Base-by-base conservation (phyloP, 2,888 invertebrate genomes). In the Pristionchus maxplancki region DNA sequence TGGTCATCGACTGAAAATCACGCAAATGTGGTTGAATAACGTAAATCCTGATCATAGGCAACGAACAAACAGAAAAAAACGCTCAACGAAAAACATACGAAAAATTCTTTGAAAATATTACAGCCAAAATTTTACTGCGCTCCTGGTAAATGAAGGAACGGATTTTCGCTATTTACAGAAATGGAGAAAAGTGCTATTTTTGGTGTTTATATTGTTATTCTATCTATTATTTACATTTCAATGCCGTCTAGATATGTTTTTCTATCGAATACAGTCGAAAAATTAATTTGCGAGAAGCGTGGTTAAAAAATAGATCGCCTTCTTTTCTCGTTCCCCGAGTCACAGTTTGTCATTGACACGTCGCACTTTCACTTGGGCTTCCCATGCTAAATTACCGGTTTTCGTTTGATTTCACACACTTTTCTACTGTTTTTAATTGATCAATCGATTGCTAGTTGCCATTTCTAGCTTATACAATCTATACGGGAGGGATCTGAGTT, bases 351-450 rank as follows among this genome's bases (percentile, higher is more conserved):
- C 53, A 83, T 20, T 83, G 82, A 83, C 82, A 83, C 82, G 82
- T 83, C 31, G 82, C 82, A 83, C 82, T 83, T 83, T 83, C 82
- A 83, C 82, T 83, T 81, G 6, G 71, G 48, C 78, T 78, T 48
- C 78, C 28, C 20, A 1, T 44, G 40, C 78, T 40, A 4, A 37
- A 40, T 74, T 44, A 78, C 78, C 78, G 78, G 78, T 78, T 78
- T 78, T 78, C 78, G 78, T n/a, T 44, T 78, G 78, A 24, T 44
- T 48, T 24, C 28, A 17, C 20, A 20, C n/a, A 20, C 31, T 53
- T 53, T 37, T 83, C 78, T 44, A 20, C 15, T 24, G 40, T 40
- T 78, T 40, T 74, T 81, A 13, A 6, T 81, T 37, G 28, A 28
- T 50, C n/a, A 40, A 81, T 83, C 53, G 53, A 83, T 83, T 53